phyloP scores from a whole-genome alignment of 2,888 invertebrate genomes.

The Drosophila nr. fundita region DNA sequence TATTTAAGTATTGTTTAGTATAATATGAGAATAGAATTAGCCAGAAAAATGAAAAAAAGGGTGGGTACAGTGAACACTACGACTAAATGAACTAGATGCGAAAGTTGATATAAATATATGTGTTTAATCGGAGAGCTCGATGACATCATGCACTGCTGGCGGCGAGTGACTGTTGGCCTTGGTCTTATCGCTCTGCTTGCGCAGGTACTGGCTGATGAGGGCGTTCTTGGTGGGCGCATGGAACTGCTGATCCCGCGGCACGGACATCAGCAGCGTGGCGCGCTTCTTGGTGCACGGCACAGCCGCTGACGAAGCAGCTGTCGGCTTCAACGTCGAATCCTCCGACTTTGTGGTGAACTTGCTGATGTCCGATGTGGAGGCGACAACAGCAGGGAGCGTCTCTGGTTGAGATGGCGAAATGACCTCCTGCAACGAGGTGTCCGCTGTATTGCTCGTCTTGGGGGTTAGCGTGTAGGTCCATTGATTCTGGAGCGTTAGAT shows the following conservation, averaged over 20 bases:
- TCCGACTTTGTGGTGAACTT: constrained; percentile 13
- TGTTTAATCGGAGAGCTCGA: constrained; percentile 67
- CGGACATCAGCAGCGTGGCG: constrained; percentile 84
- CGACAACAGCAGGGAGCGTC: not conserved
- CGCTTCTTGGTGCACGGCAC: constrained; percentile 73
- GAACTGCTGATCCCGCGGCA: constrained; percentile 81
- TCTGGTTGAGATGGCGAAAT: constrained; percentile 16
- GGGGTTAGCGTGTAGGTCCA: constrained; percentile 86
- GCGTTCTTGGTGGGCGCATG: constrained; percentile 81
- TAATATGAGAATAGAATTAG: constrained; percentile 1
- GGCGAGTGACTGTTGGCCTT: constrained; percentile 2
- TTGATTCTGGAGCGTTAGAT: constrained; percentile 86
- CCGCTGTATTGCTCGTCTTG: constrained; percentile 49
- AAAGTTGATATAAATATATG: not conserved
- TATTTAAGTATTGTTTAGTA: constrained; percentile 18
- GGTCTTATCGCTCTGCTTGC: constrained; percentile 57
- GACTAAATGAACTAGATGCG: constrained; percentile 28
- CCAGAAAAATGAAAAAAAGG: not conserved
- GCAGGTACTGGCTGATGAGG: constrained; percentile 86
- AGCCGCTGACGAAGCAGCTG: not conserved
- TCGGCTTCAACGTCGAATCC: constrained; percentile 33
- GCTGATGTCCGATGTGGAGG: constrained; percentile 12
- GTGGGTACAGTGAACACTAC: constrained; percentile 41
- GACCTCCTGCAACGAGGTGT: constrained; percentile 26
- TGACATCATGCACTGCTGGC: constrained; percentile 44